A percentile compares a stretch with the other conserved stretches of the same genome.
These are phyloP conservation scores for Cisticola juncidis DNA, from an alignment of 2,113 vertebrate species.

Conservation along the genomic window DNA sequence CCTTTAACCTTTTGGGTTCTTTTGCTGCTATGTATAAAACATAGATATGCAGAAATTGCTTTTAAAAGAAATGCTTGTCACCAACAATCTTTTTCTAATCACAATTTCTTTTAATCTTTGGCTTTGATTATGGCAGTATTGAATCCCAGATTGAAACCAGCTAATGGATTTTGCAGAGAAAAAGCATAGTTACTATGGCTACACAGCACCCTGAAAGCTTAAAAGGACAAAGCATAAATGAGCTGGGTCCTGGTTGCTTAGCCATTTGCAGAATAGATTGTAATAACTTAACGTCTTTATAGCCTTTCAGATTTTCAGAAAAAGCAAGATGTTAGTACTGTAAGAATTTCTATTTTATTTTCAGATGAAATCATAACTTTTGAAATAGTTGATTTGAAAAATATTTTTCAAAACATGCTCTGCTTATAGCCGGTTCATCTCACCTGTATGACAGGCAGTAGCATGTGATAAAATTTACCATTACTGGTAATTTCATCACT, in stretches of 20 bases:
- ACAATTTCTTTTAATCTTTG: constrained; percentile 27
- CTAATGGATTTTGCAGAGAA: constrained; percentile 65
- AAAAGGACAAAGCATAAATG: constrained; percentile 72
- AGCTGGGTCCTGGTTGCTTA: constrained; percentile 28
- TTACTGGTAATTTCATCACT: background rate
- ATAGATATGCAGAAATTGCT: background rate
- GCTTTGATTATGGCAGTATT: constrained; percentile 58
- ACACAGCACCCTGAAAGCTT: constrained; percentile 68
- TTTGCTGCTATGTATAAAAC: background rate
- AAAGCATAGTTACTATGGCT: constrained; percentile 72
- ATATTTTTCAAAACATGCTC: background rate
- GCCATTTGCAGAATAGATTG: constrained; percentile 53
- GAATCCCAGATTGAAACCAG: constrained; percentile 49
- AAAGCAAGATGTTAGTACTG: background rate
- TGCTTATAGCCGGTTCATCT: background rate
- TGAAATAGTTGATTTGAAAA: background rate
- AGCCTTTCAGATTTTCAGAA: background rate
- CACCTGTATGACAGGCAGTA: background rate
- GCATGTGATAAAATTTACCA: background rate
- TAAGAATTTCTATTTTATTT: background rate
- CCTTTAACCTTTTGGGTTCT: constrained; percentile 1
- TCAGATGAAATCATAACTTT: background rate
- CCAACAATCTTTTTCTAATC: constrained; percentile 9
- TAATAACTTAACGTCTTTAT: constrained; percentile 39
- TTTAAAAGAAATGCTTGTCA: background rate